These are phyloP conservation scores for Deilephila porcellus DNA, from an alignment of 2,888 invertebrate genomes.

Conservation along the genomic window DNA sequence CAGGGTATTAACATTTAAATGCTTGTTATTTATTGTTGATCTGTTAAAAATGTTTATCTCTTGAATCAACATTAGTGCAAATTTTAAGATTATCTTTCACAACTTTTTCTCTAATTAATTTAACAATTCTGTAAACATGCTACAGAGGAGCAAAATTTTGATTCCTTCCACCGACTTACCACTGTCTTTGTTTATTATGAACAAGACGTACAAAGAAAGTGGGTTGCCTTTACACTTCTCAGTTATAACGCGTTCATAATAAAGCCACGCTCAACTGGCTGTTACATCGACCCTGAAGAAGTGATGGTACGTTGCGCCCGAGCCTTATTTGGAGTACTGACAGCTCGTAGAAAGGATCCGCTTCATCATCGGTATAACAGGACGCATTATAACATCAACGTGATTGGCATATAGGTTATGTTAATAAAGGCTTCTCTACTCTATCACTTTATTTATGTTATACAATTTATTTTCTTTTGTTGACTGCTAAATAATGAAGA, in stretches of 20 bases:
- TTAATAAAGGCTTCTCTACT: not conserved
- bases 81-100: not conserved
- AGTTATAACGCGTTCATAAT: constrained; percentile 32
- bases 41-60: too few species aligned
- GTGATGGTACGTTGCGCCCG: constrained; percentile 52
- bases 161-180: not conserved
- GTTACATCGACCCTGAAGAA: constrained; percentile 65
- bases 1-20: too few species aligned
- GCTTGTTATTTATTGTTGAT: too few species aligned
- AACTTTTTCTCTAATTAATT: not conserved
- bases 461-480: not conserved
- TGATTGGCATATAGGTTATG: constrained; percentile 48
- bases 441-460: not conserved
- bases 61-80: too few species aligned
- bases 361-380: constrained; percentile 48
- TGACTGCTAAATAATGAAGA: not conserved
- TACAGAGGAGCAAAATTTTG: not conserved
- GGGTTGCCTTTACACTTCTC: constrained; percentile 27
- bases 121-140: not conserved
- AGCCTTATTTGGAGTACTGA: constrained; percentile 63
- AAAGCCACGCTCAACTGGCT: constrained; percentile 55
- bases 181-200: constrained; percentile 9
- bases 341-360: constrained; percentile 59
- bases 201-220: constrained; percentile 25
- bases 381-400: constrained; percentile 52